phyloP scores from a whole-genome alignment of 1,140 invertebrate genomes.

The Homalodisca vitripennis region DNA sequence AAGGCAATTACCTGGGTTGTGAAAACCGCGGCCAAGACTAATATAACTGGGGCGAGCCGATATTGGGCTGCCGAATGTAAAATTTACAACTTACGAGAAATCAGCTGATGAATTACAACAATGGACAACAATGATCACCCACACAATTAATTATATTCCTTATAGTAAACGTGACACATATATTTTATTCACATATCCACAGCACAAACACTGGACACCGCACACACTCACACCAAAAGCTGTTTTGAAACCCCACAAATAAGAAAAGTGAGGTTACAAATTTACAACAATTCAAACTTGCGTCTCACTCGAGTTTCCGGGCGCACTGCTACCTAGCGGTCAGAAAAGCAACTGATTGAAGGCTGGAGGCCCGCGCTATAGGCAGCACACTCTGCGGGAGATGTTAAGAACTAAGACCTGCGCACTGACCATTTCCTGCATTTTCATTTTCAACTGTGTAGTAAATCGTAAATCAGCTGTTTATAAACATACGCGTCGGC shows the following conservation, averaged over 20 bases:
- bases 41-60: too few relatives aligned
- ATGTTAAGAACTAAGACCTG: background rate
- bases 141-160: too few relatives aligned
- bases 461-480: background rate
- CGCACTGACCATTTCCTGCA: slow-evolving; percentile 8
- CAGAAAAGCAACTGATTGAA: slow-evolving; percentile 6
- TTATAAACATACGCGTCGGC: background rate
- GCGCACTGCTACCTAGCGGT: slow-evolving; percentile 9
- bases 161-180: too few relatives aligned
- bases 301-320: background rate
- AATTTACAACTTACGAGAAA: too few relatives aligned
- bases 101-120: background rate
- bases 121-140: background rate
- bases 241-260: too few relatives aligned
- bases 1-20: background rate
- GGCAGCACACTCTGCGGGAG: background rate
- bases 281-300: background rate
- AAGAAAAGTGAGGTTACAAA: background rate
- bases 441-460: background rate
- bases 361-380: background rate
- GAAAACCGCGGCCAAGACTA: slow-evolving; percentile 12
- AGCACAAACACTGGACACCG: background rate
- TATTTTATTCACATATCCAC: background rate
- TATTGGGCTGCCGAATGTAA: too few relatives aligned
- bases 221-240: too few relatives aligned